Base-by-base conservation (phyloP, 2,888 invertebrate species). In the Rhagonycha lutea region DNA sequence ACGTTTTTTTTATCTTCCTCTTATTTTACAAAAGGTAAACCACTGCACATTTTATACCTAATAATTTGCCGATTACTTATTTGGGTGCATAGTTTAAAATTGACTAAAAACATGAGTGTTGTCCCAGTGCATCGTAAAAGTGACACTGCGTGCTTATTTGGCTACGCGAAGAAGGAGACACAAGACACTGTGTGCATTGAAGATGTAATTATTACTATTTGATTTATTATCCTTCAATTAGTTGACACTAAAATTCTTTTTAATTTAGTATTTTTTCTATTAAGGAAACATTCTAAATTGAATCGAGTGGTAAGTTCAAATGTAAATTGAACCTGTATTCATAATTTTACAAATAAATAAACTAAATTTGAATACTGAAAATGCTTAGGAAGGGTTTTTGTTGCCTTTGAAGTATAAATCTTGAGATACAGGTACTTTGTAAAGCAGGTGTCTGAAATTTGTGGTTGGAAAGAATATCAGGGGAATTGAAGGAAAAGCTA, bases 291-390 rank as follows among this genome's bases (percentile, higher is more conserved):
- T 26, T 26, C 63, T 24, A 65, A 65, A 65, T 65, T 65, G 23
- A 26, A 65, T 65, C 67, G 69, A 32, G 76, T 79, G 79, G 79
- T 79, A 79, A 79, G 79, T 79, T 75, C 70, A 77, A 76, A 74
- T 79, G 79, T 79, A 77, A 77, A 74, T 77, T 70, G 74, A 74
- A 72, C 47, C 69, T 77, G 78, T 76, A 78, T 73, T 73, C 72
- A 76, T 24, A 77, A 70, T 72, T 70, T 79, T 71, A 69, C 74
- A 78, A 47, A 78, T 79, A 78, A 78, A 78, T 79, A 79, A 79
- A 79, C 74, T 70, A 75, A 78, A 74, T 71, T 72, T 61, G 76
- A 75, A 73, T 70, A 72, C 74, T 75, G 73, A 75, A 61, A 73
- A 78, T 79, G 73, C 78, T 76, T 79, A 79, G 79, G 79, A 70